Evolutionary conservation across 2,888 invertebrate genomes (phyloP).

Genomic region (Theodoxus fluviatilis): DNA sequence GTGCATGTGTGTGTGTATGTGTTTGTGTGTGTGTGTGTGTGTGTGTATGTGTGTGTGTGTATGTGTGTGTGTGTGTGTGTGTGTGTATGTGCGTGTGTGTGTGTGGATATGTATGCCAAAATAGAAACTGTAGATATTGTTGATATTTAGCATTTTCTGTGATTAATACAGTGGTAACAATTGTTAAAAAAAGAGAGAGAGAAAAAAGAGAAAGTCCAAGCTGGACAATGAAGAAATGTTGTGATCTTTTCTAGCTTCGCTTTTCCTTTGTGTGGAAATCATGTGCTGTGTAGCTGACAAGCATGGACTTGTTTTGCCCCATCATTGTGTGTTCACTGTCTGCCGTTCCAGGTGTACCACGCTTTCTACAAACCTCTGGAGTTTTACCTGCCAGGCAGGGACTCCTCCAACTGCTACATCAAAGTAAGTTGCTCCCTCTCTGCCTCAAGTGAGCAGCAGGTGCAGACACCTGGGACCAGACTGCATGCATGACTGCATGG

Average conservation of each 20-base stretch:
- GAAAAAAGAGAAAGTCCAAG: too few species aligned
- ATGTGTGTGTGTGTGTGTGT: conserved; percentile 9
- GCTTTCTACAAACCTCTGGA: conserved; percentile 57
- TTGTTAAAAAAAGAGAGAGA: too few species aligned
- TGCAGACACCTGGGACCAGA: too few species aligned
- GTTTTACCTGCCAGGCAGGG: conserved; percentile 43
- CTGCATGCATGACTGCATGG: too few species aligned
- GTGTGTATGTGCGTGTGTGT: conserved; percentile 1
- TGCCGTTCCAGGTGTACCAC: conserved; percentile 47
- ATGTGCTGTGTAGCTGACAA: too few species aligned
- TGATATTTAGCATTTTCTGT: too few species aligned
- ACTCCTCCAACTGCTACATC: conserved; percentile 52
- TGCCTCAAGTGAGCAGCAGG: too few species aligned
- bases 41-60: conserved; percentile 19
- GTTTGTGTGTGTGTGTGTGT: conserved; percentile 19
- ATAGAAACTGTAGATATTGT: not conserved
- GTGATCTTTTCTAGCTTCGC: too few species aligned
- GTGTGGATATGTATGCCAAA: not conserved
- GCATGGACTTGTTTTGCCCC: too few species aligned
- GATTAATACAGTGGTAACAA: too few species aligned
- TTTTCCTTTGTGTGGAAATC: too few species aligned
- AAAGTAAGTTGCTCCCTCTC: conserved; percentile 45
- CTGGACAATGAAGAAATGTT: too few species aligned
- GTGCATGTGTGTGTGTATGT: conserved; percentile 13
- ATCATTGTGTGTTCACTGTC: not conserved